Evolutionary conservation across 2,888 invertebrate genomes (phyloP).

Genomic region (Strigamia crassipes): DNA sequence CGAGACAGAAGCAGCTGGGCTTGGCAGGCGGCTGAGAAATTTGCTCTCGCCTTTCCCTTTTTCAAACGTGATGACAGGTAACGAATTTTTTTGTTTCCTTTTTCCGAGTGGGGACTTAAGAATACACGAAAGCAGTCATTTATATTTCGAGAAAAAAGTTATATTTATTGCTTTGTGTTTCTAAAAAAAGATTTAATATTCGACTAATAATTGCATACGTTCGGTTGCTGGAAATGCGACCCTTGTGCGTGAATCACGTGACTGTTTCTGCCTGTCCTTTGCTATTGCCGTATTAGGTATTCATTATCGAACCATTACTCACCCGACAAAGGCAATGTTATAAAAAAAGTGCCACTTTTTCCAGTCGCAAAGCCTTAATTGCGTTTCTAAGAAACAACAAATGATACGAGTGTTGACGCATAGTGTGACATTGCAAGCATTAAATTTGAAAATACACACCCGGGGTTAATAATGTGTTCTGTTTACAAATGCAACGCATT

Average conservation of each 20-base stretch:
- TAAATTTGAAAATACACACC: too few species aligned
- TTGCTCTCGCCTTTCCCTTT: constrained; percentile 27
- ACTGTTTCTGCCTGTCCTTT: background rate
- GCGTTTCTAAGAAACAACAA: too few species aligned
- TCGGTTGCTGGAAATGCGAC: background rate
- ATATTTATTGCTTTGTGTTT: constrained; percentile 28
- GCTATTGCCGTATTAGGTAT: constrained; percentile 8
- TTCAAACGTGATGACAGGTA: constrained; percentile 36
- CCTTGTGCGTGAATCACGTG: constrained; percentile 36
- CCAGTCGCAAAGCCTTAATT: background rate
- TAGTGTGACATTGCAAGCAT: too few species aligned
- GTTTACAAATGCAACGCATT: too few species aligned
- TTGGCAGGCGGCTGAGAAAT: constrained; percentile 15
- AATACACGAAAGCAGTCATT: background rate
- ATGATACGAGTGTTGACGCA: too few species aligned
- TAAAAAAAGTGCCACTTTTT: background rate
- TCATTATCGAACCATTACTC: constrained; percentile 27
- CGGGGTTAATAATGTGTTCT: too few species aligned
- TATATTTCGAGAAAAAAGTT: background rate
- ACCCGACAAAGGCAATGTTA: background rate
- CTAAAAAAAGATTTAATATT: constrained; percentile 28
- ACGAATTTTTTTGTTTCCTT: constrained; percentile 28
- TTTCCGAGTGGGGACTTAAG: background rate
- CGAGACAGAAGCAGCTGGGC: constrained; percentile 32
- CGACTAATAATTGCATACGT: constrained; percentile 1